phyloP scores from a whole-genome alignment of 2,113 vertebrate genomes.

The Thomomys bottae region DNA sequence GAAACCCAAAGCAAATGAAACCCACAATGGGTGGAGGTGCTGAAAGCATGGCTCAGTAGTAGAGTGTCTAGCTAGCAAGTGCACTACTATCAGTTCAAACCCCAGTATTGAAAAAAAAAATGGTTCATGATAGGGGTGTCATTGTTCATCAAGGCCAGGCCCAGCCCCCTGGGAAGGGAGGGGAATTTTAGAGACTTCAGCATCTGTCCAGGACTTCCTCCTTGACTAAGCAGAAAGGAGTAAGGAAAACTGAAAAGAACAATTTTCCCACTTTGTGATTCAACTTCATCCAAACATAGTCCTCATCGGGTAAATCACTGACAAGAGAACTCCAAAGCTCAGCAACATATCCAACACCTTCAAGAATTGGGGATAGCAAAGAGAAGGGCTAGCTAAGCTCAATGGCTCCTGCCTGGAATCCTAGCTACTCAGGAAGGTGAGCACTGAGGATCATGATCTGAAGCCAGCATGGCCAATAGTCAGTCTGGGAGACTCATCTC shows the following conservation, averaged over 20 bases:
- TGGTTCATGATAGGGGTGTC: too few relatives aligned
- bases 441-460: too few relatives aligned
- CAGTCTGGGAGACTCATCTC: too few relatives aligned
- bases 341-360: not conserved
- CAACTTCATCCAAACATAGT: not conserved
- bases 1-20: not conserved
- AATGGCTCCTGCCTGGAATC: too few relatives aligned
- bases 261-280: not conserved
- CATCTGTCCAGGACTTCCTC: slow-evolving; percentile 2
- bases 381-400: too few relatives aligned
- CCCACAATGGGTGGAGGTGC: too few relatives aligned
- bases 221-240: not conserved
- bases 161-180: not conserved
- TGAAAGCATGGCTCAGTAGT: too few relatives aligned
- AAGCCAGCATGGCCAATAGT: too few relatives aligned
- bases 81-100: too few relatives aligned
- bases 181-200: not conserved
- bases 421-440: too few relatives aligned
- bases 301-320: not conserved
- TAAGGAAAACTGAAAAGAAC: slow-evolving; percentile 43
- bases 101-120: too few relatives aligned
- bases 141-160: not conserved
- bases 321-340: not conserved
- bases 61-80: too few relatives aligned
- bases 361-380: not conserved